phyloP scores from a whole-genome alignment of 1,140 invertebrate species.

The Atopsyche davidsoni region DNA sequence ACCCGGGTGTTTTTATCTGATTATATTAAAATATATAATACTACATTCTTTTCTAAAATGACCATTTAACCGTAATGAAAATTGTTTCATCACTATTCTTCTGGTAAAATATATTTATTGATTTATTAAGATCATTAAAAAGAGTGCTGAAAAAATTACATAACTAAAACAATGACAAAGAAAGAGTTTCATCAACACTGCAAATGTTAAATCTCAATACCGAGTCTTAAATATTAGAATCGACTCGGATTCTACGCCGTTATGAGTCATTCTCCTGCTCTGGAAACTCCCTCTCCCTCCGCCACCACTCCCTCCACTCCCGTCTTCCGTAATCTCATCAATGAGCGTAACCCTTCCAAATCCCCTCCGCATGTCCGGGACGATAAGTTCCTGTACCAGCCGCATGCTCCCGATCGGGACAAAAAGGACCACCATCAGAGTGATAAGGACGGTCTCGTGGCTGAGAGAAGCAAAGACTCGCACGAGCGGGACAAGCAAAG shows the following conservation, averaged over 20 bases:
- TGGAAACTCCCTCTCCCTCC: constrained; percentile 14
- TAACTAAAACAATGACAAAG: background rate
- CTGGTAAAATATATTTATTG: too few relatives aligned
- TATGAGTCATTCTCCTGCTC: constrained; percentile 22
- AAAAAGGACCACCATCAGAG: constrained; percentile 9
- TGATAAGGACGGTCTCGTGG: background rate
- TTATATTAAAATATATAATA: too few relatives aligned
- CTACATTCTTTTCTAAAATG: too few relatives aligned
- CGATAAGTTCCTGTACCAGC: constrained; percentile 13
- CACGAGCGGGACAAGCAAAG: constrained; percentile 5
- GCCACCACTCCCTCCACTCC: constrained; percentile 20
- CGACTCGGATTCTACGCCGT: background rate
- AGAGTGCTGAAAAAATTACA: too few relatives aligned
- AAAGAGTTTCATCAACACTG: too few relatives aligned
- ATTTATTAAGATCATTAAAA: too few relatives aligned
- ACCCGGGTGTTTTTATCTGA: too few relatives aligned
- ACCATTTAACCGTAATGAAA: too few relatives aligned
- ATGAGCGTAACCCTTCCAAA: constrained; percentile 14
- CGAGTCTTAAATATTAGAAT: too few relatives aligned
- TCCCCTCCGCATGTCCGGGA: constrained; percentile 19
- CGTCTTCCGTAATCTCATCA: constrained; percentile 6
- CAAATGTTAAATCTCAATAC: too few relatives aligned
- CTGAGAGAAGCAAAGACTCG: constrained; percentile 5
- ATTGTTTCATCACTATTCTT: too few relatives aligned
- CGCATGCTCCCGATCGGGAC: too few relatives aligned